Conservation (phyloP, 2,797 vertebrate genomes). For the Diglossa cyanea region DNA sequence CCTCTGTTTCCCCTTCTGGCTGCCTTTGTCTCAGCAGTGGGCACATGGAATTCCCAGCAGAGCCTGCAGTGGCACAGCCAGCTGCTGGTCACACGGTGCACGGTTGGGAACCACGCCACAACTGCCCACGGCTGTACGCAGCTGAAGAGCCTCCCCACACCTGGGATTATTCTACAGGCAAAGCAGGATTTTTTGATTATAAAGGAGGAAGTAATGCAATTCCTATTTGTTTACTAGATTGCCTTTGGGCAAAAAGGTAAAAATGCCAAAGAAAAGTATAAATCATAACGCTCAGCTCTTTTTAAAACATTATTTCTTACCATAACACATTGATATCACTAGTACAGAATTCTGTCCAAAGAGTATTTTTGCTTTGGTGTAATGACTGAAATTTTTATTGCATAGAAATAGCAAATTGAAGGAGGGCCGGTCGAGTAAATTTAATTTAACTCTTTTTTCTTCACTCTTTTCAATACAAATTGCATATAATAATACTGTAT, state of each 20-base stretch:
- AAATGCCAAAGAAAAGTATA: neutral
- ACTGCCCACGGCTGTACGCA: neutral
- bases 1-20: neutral
- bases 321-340: neutral
- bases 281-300: neutral
- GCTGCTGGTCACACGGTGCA: neutral
- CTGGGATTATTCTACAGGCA: neutral
- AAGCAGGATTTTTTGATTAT: neutral
- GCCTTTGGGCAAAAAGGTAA: neutral
- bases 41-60: neutral
- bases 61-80: neutral
- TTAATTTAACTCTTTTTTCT: neutral
- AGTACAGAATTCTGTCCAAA: neutral
- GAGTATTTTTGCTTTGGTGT: neutral
- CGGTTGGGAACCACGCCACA: accelerated
- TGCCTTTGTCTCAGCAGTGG: neutral
- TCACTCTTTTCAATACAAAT: neutral
- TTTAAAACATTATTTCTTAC: neutral
- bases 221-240: neutral
- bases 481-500: neutral
- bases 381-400: neutral
- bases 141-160: neutral
- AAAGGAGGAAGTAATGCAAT: neutral
- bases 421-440: neutral
- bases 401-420: neutral